These are phyloP conservation scores for Trypoxylus dichotomus DNA, from an alignment of 1,140 invertebrate species.

Conservation along the genomic window DNA sequence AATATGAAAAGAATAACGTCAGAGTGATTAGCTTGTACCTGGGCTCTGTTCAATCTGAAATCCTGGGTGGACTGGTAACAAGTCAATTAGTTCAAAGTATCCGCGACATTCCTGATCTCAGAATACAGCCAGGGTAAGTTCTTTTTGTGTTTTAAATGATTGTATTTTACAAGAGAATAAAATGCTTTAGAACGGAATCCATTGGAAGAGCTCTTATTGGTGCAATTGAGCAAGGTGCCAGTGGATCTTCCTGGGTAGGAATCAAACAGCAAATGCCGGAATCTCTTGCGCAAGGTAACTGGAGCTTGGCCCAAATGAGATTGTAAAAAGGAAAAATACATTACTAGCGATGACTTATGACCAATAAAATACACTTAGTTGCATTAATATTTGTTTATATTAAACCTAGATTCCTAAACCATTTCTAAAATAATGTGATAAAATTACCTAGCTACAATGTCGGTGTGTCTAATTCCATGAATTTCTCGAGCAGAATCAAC, in stretches of 20 bases:
- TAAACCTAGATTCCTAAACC: not conserved
- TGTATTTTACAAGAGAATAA: not conserved
- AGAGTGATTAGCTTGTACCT: conserved; percentile 3
- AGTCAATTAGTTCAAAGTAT: not conserved
- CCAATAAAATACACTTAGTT: not conserved
- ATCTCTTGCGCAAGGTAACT: not conserved
- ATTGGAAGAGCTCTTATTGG: not conserved
- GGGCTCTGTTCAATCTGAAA: not conserved
- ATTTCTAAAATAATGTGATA: too few species aligned
- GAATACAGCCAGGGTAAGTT: not conserved
- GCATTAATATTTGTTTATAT: not conserved
- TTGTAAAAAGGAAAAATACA: not conserved
- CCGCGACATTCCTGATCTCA: not conserved
- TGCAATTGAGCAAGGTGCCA: not conserved
- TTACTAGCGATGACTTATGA: not conserved
- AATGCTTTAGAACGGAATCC: not conserved
- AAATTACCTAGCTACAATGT: too few species aligned
- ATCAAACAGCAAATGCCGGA: not conserved
- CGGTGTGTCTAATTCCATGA: too few species aligned
- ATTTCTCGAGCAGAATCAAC: not conserved
- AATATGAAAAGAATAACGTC: not conserved
- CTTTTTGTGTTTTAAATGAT: not conserved
- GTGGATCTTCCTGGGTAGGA: conserved; percentile 5
- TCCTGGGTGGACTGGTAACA: not conserved
- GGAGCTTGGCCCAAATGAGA: not conserved